Conservation (phyloP, 1,140 invertebrate species). For the Spodoptera frugiperda region DNA sequence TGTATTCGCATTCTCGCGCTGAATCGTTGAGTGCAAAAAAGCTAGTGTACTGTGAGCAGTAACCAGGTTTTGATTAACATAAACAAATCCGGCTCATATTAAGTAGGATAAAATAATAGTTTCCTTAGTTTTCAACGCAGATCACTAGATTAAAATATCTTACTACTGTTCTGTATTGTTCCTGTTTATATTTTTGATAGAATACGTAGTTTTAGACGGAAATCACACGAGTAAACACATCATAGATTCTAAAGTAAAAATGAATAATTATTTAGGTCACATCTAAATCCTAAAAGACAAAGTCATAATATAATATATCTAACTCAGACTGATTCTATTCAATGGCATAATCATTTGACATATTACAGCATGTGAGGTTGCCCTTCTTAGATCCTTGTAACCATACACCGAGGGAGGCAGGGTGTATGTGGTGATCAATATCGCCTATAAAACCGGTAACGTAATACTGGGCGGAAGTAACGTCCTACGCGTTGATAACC, state of each 20-base stretch:
- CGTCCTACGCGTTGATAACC: conserved; percentile 67
- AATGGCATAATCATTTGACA: conserved; percentile 25
- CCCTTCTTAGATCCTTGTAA: conserved; percentile 26
- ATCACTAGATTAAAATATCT: too few species aligned
- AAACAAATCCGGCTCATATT: too few species aligned
- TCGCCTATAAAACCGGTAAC: conserved; percentile 29
- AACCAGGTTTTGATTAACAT: neutral
- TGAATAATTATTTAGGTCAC: conserved; percentile 13
- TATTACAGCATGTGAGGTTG: neutral
- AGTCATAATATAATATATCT: too few species aligned
- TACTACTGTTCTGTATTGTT: too few species aligned
- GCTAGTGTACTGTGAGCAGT: neutral
- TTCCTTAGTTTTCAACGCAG: too few species aligned
- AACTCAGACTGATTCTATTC: conserved; percentile 15
- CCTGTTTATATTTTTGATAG: too few species aligned
- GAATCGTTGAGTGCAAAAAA: neutral
- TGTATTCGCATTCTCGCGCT: neutral
- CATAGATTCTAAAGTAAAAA: neutral
- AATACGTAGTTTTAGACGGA: neutral
- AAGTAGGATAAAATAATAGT: too few species aligned
- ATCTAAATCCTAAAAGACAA: conserved; percentile 38
- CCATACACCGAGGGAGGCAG: neutral
- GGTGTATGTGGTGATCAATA: conserved; percentile 23
- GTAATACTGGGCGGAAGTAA: conserved; percentile 51
- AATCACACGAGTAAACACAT: neutral